Conservation (phyloP, 1,140 invertebrate genomes). For the Apis cerana region DNA sequence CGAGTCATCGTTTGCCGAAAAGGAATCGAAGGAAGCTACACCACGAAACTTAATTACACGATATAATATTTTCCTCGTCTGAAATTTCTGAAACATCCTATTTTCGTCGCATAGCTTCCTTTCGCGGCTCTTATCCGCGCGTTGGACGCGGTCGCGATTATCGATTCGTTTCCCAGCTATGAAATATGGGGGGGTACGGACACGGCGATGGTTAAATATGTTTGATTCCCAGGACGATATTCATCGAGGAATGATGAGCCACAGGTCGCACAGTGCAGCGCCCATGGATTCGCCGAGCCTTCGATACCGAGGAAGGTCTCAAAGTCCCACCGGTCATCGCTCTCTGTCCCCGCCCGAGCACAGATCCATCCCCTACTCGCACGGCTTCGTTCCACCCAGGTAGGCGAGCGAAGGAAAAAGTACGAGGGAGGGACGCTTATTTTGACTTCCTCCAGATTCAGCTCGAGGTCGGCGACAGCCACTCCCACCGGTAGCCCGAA, state of each 20-base stretch:
- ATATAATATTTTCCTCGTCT: no score
- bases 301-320: constrained; percentile 84
- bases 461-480: constrained; percentile 92
- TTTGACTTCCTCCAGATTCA: constrained; percentile 82
- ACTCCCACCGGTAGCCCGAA: constrained; percentile 97
- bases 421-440: background rate
- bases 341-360: constrained; percentile 89
- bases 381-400: constrained; percentile 76
- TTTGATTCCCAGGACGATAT: constrained; percentile 77
- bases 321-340: constrained; percentile 84
- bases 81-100: no score
- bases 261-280: constrained; percentile 87
- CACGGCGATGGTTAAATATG: constrained; percentile 3
- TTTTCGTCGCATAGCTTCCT: no score
- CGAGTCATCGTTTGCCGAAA: background rate
- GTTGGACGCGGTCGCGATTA: background rate
- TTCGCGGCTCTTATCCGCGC: background rate
- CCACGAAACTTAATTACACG: no score
- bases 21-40: no score
- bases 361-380: constrained; percentile 82
- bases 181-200: no score
- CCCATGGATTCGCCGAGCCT: constrained; percentile 86
- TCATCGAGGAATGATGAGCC: constrained; percentile 80
- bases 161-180: constrained; percentile 1
- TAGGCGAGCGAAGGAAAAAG: constrained; percentile 41